These are phyloP conservation scores for Tenthredo livida DNA, from an alignment of 2,888 invertebrate genomes.

Conservation along the genomic window DNA sequence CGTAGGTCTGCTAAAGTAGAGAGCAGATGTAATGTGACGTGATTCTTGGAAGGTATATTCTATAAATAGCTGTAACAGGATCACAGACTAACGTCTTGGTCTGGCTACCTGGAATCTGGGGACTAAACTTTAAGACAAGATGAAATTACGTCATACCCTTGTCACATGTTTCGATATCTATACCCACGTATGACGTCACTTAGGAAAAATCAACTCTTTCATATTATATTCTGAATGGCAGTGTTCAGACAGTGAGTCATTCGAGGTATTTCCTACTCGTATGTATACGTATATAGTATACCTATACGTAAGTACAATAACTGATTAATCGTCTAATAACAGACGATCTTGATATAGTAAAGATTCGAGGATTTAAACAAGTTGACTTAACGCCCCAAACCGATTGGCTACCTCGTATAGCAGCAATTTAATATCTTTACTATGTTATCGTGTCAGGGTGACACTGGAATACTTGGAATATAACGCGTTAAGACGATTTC, in stretches of 20 bases:
- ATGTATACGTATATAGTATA: too few relatives aligned
- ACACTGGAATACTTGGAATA: slow-evolving; percentile 28
- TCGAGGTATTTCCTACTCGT: not conserved
- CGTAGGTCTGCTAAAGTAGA: not conserved
- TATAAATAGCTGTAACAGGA: slow-evolving; percentile 51
- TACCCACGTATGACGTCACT: slow-evolving; percentile 7
- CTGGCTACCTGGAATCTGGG: slow-evolving; percentile 42
- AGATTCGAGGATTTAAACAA: not conserved
- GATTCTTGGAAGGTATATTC: slow-evolving; percentile 46
- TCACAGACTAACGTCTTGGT: slow-evolving; percentile 28
- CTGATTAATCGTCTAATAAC: not conserved
- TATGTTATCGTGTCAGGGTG: slow-evolving; percentile 24
- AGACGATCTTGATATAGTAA: not conserved
- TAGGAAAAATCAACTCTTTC: not conserved
- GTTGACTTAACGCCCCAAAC: not conserved
- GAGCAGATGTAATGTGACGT: slow-evolving; percentile 42
- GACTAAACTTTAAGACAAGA: slow-evolving; percentile 8
- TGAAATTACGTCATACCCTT: slow-evolving; percentile 35
- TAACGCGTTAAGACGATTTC: slow-evolving; percentile 18
- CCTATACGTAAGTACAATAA: not conserved
- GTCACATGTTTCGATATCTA: slow-evolving; percentile 29
- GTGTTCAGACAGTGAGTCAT: not conserved
- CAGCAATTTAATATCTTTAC: not conserved
- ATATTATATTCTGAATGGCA: not conserved
- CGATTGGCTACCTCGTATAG: not conserved